Conservation (phyloP, 2,797 vertebrate species). For the Leptoclinus maculatus region DNA sequence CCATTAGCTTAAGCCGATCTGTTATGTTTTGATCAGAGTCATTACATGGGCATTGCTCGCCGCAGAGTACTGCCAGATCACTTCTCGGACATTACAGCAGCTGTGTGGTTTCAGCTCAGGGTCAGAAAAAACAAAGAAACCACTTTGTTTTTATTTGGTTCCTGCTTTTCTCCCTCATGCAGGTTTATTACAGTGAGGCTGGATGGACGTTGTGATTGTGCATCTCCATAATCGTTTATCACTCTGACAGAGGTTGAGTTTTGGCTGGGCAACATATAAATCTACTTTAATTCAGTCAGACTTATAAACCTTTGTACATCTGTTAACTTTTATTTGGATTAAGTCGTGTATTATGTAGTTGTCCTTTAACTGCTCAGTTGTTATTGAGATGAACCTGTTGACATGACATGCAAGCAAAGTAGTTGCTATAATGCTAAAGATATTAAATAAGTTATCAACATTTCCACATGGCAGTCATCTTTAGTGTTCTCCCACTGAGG, state of each 20-base stretch:
- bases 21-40: constrained; percentile 39
- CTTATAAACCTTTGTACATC: neutral
- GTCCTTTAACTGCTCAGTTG: neutral
- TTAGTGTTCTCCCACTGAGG: neutral
- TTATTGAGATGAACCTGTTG: neutral
- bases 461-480: neutral
- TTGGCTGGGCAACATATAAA: constrained; percentile 7
- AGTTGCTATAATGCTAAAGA: neutral
- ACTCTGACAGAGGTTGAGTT: constrained; percentile 22
- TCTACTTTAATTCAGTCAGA: constrained; percentile 6
- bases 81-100: constrained; percentile 38
- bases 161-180: constrained; percentile 27
- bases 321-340: neutral
- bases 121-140: constrained; percentile 24
- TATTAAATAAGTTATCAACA: neutral
- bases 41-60: constrained; percentile 21
- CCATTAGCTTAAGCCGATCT: constrained; percentile 27
- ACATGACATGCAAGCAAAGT: neutral
- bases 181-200: constrained; percentile 22
- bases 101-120: constrained; percentile 33
- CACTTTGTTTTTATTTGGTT: constrained; percentile 48
- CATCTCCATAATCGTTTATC: constrained; percentile 27
- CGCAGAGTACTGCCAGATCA: constrained; percentile 25
- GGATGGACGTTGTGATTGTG: constrained; percentile 15
- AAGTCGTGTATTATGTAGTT: neutral